These are phyloP conservation scores for Lacanobia oleracea DNA, from an alignment of 2,888 invertebrate species.

Conservation along the genomic window DNA sequence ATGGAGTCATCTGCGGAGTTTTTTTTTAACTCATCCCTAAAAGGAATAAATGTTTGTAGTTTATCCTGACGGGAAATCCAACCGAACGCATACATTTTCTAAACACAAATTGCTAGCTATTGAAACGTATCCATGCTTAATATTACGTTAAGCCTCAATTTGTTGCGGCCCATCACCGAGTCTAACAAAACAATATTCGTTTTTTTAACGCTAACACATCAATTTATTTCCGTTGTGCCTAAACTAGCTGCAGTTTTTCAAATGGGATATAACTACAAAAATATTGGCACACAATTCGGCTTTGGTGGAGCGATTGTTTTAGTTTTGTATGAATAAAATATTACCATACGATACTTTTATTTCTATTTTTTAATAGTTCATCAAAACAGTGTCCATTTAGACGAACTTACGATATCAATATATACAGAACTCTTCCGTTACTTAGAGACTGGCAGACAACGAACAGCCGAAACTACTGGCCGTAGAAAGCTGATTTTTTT, in stretches of 20 bases:
- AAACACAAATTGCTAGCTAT: not conserved
- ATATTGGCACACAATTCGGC: conserved; percentile 45
- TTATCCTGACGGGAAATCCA: not conserved
- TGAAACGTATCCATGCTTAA: conserved; percentile 4
- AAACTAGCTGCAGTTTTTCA: conserved; percentile 43
- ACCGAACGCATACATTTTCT: not conserved
- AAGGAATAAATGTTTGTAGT: too few relatives aligned
- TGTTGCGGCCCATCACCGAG: conserved; percentile 20
- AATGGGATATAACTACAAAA: conserved; percentile 32
- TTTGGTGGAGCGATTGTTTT: conserved; percentile 24
- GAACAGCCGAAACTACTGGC: too few relatives aligned
- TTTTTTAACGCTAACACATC: conserved; percentile 29
- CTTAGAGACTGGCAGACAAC: too few relatives aligned
- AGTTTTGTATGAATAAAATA: conserved; percentile 39
- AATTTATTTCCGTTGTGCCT: conserved; percentile 44
- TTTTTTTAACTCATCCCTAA: too few relatives aligned
- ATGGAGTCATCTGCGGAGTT: too few relatives aligned
- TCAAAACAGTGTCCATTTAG: not conserved
- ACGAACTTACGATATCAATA: too few relatives aligned
- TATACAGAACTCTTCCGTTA: too few relatives aligned
- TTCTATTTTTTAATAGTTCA: not conserved
- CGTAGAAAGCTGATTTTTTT: too few relatives aligned
- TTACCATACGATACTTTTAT: not conserved
- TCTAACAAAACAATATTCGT: conserved; percentile 36
- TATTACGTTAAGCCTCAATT: conserved; percentile 9